These are phyloP conservation scores for Nudaria mundana DNA, from an alignment of 2,888 invertebrate species.

Conservation along the genomic window DNA sequence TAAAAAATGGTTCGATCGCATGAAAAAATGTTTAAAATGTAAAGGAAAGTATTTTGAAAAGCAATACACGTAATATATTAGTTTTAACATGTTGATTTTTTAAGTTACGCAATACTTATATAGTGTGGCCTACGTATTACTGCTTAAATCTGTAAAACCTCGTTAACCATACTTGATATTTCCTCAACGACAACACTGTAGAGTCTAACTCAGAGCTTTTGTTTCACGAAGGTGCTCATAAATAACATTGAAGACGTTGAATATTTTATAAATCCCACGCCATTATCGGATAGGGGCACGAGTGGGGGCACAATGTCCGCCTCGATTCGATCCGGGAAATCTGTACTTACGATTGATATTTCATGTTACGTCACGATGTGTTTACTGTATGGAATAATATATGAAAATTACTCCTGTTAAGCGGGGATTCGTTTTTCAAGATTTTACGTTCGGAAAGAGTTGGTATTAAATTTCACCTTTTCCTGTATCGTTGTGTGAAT, in stretches of 20 bases:
- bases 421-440: not conserved
- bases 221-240: slow-evolving; percentile 58
- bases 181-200: slow-evolving; percentile 39
- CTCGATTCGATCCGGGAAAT: slow-evolving; percentile 52
- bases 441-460: too few relatives aligned
- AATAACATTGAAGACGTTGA: slow-evolving; percentile 64
- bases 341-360: slow-evolving; percentile 38
- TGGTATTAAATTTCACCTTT: too few relatives aligned
- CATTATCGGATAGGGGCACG: slow-evolving; percentile 67
- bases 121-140: too few relatives aligned
- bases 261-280: slow-evolving; percentile 67
- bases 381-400: not conserved
- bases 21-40: too few relatives aligned
- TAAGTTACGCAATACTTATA: too few relatives aligned
- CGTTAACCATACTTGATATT: too few relatives aligned
- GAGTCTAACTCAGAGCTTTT: slow-evolving; percentile 46
- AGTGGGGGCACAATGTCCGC: slow-evolving; percentile 58
- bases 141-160: too few relatives aligned
- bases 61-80: too few relatives aligned
- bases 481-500: too few relatives aligned
- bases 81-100: too few relatives aligned
- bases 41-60: too few relatives aligned
- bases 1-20: too few relatives aligned
- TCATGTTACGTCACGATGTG: slow-evolving; percentile 18
- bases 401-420: not conserved